phyloP scores from a whole-genome alignment of 2,113 vertebrate genomes.

The Neolamprologus brichardi region DNA sequence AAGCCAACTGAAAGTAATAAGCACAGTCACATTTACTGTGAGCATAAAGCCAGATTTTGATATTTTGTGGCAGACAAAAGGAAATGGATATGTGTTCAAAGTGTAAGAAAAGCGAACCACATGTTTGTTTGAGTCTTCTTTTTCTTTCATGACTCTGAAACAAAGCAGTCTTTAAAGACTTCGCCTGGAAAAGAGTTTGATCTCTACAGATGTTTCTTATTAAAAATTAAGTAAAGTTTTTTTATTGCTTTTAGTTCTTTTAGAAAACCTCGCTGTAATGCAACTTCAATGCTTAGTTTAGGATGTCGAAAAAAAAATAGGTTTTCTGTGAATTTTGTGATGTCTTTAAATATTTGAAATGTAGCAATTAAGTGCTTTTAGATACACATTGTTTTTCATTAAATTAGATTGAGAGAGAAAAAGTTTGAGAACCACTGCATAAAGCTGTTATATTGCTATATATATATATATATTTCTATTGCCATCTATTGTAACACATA shows the following conservation, averaged over 20 bases:
- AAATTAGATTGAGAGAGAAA: not conserved
- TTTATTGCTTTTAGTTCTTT: not conserved
- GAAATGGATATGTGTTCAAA: not conserved
- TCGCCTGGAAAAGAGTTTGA: not conserved
- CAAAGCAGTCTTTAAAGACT: not conserved
- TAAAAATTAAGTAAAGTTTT: not conserved
- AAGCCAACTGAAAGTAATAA: not conserved
- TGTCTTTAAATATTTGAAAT: not conserved
- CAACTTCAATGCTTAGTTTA: not conserved
- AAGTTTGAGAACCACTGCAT: not conserved
- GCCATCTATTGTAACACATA: not conserved
- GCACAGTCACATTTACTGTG: not conserved
- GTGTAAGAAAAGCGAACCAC: not conserved
- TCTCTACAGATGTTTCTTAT: not conserved
- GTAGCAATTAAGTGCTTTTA: not conserved
- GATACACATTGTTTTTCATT: not conserved
- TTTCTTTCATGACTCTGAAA: not conserved
- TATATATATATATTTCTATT: not conserved
- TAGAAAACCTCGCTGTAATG: not conserved
- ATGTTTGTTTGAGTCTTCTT: not conserved
- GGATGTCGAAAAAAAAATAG: fast-evolving
- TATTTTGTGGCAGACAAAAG: not conserved
- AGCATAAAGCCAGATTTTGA: not conserved
- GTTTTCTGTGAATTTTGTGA: not conserved
- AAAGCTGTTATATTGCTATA: not conserved